Conservation (phyloP, 2,797 vertebrate genomes). For the Lateolabrax maculatus region DNA sequence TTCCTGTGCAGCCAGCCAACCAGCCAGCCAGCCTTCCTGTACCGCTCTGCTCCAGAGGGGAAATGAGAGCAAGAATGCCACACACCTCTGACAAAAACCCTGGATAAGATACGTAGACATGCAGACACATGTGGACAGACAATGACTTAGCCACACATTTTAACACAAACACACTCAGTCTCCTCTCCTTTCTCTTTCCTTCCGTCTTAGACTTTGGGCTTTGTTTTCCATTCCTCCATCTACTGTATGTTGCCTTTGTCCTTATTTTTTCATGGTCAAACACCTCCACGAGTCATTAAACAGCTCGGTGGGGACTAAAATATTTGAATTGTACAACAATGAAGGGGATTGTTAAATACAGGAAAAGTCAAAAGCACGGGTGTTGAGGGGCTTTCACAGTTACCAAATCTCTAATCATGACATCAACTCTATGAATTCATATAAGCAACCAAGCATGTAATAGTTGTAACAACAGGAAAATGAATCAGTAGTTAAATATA, state of each 20-base stretch:
- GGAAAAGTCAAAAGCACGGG: conserved; percentile 18
- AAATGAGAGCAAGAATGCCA: conserved; percentile 71
- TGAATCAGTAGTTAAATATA: conserved; percentile 20
- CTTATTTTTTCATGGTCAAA: conserved; percentile 35
- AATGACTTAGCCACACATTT: conserved; percentile 30
- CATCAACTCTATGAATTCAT: background rate
- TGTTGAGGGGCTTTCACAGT: background rate
- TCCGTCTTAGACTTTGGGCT: conserved; percentile 22
- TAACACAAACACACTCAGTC: conserved; percentile 33
- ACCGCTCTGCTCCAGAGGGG: conserved; percentile 68
- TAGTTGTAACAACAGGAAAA: conserved; percentile 30
- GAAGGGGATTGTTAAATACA: conserved; percentile 19
- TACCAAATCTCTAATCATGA: conserved; percentile 6
- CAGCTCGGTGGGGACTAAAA: conserved; percentile 34
- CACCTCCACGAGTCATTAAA: conserved; percentile 36
- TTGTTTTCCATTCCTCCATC: conserved; percentile 37
- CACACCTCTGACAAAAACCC: conserved; percentile 67
- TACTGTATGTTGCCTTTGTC: conserved; percentile 27
- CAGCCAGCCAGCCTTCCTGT: conserved; percentile 82
- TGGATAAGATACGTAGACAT: conserved; percentile 67
- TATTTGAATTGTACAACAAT: conserved; percentile 52
- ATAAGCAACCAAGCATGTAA: background rate
- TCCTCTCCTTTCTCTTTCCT: conserved; percentile 51
- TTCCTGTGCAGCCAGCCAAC: conserved; percentile 80
- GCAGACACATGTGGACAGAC: conserved; percentile 40